These are phyloP conservation scores for Palythoa grandiflora DNA, from an alignment of 92 coral and sea anemone genomes.

Conservation along the genomic window DNA sequence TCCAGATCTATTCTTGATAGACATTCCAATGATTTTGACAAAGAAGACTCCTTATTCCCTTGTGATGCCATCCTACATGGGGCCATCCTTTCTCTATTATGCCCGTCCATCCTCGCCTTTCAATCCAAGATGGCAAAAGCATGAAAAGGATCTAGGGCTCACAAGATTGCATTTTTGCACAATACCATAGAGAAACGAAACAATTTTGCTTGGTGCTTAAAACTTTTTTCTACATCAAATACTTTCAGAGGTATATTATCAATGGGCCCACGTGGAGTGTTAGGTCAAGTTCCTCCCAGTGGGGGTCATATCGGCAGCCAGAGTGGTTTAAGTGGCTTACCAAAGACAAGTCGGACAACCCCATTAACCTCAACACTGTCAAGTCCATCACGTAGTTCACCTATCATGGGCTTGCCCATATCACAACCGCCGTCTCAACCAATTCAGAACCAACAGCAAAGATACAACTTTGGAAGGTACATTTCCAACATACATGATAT, in stretches of 20 bases:
- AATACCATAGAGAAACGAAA: too few relatives aligned
- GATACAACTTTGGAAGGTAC: constrained; percentile 83
- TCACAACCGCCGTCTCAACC: constrained; percentile 69
- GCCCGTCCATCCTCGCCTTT: too few relatives aligned
- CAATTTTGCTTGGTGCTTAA: background rate
- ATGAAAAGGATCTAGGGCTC: too few relatives aligned
- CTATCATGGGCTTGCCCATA: constrained; percentile 70
- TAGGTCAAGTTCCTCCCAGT: constrained; percentile 85
- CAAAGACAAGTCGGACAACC: constrained; percentile 82
- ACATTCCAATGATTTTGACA: too few relatives aligned
- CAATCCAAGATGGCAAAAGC: too few relatives aligned
- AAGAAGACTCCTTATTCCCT: too few relatives aligned
- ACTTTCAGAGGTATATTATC: constrained; percentile 84
- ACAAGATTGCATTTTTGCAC: too few relatives aligned
- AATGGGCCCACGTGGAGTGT: constrained; percentile 90
- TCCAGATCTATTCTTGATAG: too few relatives aligned
- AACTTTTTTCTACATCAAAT: constrained; percentile 42
- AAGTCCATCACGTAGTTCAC: constrained; percentile 80
- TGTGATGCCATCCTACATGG: too few relatives aligned
- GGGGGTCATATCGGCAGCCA: constrained; percentile 88
- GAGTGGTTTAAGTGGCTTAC: constrained; percentile 74
- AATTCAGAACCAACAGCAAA: constrained; percentile 68
- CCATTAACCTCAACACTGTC: constrained; percentile 86
- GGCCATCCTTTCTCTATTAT: too few relatives aligned
- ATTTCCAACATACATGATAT: background rate